These are phyloP conservation scores for Scaptomyza cyrtandrae DNA, from an alignment of 2,888 invertebrate species.

Conservation along the genomic window DNA sequence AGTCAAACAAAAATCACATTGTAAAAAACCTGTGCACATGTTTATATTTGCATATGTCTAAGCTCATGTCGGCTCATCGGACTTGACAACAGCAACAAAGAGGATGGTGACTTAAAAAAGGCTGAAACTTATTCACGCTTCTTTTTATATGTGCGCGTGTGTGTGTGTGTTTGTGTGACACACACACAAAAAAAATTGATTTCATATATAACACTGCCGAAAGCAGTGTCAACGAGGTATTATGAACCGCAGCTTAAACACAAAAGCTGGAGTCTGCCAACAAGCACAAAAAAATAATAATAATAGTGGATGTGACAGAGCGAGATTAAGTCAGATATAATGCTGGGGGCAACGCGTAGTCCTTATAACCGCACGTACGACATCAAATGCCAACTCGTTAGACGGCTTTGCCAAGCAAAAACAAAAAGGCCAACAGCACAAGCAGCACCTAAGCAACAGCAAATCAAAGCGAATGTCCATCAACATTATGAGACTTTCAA, in stretches of 20 bases:
- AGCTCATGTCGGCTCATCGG: conserved; percentile 43
- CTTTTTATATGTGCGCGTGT: conserved; percentile 13
- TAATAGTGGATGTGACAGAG: conserved; percentile 19
- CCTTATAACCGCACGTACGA: conserved; percentile 59
- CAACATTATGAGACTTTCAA: conserved; percentile 74
- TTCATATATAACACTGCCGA: conserved; percentile 67
- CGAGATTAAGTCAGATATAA: conserved; percentile 49
- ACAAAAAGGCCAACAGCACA: conserved; percentile 42
- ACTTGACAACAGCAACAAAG: conserved; percentile 33
- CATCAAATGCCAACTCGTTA: conserved; percentile 78
- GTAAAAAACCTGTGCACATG: conserved; percentile 40
- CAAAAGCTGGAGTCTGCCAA: conserved; percentile 24
- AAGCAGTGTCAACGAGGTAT: conserved; percentile 60
- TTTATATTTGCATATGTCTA: conserved; percentile 56
- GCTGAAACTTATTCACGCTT: conserved; percentile 12
- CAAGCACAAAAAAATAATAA: conserved; percentile 6
- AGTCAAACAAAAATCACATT: conserved; percentile 27
- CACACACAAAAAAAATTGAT: conserved; percentile 58
- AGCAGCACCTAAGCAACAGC: conserved; percentile 18
- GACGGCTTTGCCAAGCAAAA: conserved; percentile 52
- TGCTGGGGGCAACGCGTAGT: conserved; percentile 42
- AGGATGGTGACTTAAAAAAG: conserved; percentile 16
- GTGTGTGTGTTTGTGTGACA: conserved; percentile 21
- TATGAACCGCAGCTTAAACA: conserved; percentile 49
- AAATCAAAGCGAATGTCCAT: conserved; percentile 80